Conservation (phyloP, 2,113 vertebrate genomes). For the Colossoma macropomum region DNA sequence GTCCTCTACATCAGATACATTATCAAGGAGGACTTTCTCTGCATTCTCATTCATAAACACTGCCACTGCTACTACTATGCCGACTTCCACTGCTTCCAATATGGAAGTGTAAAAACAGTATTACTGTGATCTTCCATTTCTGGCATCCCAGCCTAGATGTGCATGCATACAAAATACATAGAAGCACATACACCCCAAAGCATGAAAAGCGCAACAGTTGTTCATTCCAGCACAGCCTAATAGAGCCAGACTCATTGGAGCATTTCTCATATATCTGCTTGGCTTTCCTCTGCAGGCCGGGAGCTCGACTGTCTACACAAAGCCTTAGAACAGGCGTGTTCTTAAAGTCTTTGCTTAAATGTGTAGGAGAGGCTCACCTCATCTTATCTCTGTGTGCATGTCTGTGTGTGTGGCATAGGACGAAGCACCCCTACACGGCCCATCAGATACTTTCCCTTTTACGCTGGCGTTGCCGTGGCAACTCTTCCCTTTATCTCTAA, state of each 20-base stretch:
- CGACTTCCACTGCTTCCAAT: too few relatives aligned
- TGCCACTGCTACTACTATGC: too few relatives aligned
- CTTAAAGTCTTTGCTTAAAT: constrained; percentile 66
- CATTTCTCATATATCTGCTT: constrained; percentile 68
- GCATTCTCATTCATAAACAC: too few relatives aligned
- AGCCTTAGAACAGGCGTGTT: constrained; percentile 64
- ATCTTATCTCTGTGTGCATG: constrained; percentile 70
- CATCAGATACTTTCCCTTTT: constrained; percentile 79
- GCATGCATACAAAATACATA: background rate
- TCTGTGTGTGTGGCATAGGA: constrained; percentile 51
- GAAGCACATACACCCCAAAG: background rate
- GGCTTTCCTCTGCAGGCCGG: constrained; percentile 49
- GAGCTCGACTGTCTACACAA: constrained; percentile 49
- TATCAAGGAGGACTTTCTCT: too few relatives aligned
- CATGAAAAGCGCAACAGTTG: constrained; percentile 4
- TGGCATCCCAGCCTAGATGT: too few relatives aligned
- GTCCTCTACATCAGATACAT: too few relatives aligned
- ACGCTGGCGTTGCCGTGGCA: constrained; percentile 84
- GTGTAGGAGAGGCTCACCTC: constrained; percentile 69
- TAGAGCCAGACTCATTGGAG: constrained; percentile 61
- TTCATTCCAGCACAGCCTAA: constrained; percentile 38
- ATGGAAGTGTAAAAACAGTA: too few relatives aligned
- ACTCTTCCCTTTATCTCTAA: constrained; percentile 85
- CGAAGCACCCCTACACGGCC: constrained; percentile 68
- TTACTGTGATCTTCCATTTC: too few relatives aligned